These are phyloP conservation scores for Pachyramphus minor DNA, from an alignment of 2,113 vertebrate species.

Conservation along the genomic window DNA sequence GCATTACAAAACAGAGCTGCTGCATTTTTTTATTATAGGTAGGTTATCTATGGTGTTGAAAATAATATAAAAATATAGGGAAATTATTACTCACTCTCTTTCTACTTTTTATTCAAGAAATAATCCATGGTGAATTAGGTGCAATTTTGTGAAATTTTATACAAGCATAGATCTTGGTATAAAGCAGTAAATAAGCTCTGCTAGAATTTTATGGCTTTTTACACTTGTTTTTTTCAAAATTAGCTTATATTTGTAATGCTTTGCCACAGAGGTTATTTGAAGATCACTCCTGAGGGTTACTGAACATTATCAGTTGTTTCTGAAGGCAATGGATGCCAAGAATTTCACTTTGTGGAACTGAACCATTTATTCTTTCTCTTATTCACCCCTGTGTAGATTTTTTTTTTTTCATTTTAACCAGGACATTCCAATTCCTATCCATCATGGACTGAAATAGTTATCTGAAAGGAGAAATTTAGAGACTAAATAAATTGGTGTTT, in stretches of 20 bases:
- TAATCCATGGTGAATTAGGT: neutral
- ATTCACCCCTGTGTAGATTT: neutral
- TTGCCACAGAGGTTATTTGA: neutral
- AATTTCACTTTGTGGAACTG: neutral
- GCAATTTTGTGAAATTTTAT: neutral
- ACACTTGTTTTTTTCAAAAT: conserved; percentile 20
- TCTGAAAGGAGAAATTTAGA: neutral
- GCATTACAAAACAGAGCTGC: neutral
- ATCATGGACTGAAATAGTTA: neutral
- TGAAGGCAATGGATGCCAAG: neutral
- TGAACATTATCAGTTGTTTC: neutral
- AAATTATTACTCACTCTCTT: conserved; percentile 30
- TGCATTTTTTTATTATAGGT: conserved; percentile 21
- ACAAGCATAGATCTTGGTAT: neutral
- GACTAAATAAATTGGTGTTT: neutral
- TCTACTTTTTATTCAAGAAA: conserved; percentile 23
- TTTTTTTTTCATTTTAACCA: neutral
- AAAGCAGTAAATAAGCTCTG: conserved; percentile 4
- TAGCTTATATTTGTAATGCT: neutral
- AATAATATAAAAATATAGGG: conserved; percentile 1
- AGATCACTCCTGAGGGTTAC: neutral
- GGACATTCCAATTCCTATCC: neutral
- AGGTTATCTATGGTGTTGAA: neutral
- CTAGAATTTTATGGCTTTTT: neutral
- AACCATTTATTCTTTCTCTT: neutral